Conservation (phyloP, 37 sponge, comb jelly and placozoan genomes). For the Chondrilla cf. caribensis region DNA sequence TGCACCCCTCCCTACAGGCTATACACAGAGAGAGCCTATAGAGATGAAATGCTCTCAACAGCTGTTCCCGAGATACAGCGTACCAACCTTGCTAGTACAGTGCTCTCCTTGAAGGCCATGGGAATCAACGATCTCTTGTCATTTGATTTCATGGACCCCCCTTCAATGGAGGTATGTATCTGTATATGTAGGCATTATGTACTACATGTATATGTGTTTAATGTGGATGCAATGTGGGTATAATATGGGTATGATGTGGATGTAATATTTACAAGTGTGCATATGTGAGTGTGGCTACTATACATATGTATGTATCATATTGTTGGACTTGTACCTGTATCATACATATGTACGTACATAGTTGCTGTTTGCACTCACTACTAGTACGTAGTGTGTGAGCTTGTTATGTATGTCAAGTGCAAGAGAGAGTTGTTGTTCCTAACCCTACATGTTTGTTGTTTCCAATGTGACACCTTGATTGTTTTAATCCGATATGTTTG, state of each 20-base stretch:
- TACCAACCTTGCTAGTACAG: constrained; percentile 90
- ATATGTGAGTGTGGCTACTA: not conserved
- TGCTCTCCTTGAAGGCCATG: constrained; percentile 93
- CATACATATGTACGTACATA: no score
- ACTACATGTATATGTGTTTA: no score
- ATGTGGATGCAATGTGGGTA: no score
- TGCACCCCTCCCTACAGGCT: constrained; percentile 29
- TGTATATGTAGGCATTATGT: not conserved
- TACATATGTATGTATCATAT: no score
- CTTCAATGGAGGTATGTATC: constrained; percentile 83
- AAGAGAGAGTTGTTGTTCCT: no score
- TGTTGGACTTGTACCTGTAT: no score
- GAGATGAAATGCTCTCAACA: constrained; percentile 95
- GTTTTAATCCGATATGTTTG: no score
- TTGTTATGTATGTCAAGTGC: no score
- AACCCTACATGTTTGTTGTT: not conserved
- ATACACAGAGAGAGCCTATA: constrained; percentile 96
- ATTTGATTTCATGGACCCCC: constrained; percentile 99
- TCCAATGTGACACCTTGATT: not conserved
- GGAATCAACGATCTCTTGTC: constrained; percentile 96
- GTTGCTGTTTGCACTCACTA: no score
- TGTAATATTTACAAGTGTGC: not conserved
- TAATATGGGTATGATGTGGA: no score
- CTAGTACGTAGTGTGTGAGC: no score
- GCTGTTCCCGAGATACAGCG: constrained; percentile 99